phyloP scores from a whole-genome alignment of 2,888 invertebrate species.

The Lochmaea capreae region DNA sequence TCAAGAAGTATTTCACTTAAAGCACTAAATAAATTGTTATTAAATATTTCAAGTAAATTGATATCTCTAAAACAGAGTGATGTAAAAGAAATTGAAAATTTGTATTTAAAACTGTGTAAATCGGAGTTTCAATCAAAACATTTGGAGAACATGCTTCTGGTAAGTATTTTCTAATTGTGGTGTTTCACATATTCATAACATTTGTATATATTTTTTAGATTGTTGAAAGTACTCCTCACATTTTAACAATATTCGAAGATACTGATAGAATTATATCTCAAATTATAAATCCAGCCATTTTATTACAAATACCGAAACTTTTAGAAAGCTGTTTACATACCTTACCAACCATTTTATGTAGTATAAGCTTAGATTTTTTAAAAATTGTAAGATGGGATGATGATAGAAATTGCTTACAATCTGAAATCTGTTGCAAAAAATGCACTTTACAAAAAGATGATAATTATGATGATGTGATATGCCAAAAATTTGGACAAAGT shows the following conservation, averaged over 20 bases:
- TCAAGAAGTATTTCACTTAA: conserved; percentile 44
- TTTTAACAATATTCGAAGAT: conserved; percentile 50
- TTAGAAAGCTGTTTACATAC: conserved; percentile 45
- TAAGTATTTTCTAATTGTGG: conserved; percentile 38
- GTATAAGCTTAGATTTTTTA: conserved; percentile 51
- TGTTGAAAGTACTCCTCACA: conserved; percentile 49
- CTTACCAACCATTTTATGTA: conserved; percentile 54
- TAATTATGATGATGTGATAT: background rate
- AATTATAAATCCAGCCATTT: conserved; percentile 45
- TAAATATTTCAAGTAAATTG: conserved; percentile 51
- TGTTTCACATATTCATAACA: background rate
- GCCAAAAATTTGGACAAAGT: conserved; percentile 26
- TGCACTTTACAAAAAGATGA: conserved; percentile 50
- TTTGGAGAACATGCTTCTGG: conserved; percentile 41
- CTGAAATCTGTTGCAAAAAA: conserved; percentile 51
- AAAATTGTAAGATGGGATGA: conserved; percentile 47
- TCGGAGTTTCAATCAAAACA: conserved; percentile 40
- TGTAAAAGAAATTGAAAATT: conserved; percentile 50
- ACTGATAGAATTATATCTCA: conserved; percentile 44
- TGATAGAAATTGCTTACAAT: conserved; percentile 34
- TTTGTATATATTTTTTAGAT: conserved; percentile 43
- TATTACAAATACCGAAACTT: conserved; percentile 25
- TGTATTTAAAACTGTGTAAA: conserved; percentile 51
- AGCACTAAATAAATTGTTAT: conserved; percentile 48
- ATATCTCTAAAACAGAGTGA: conserved; percentile 47